Conservation (phyloP, 2,113 vertebrate species). For the Sylvilagus bachmani region DNA sequence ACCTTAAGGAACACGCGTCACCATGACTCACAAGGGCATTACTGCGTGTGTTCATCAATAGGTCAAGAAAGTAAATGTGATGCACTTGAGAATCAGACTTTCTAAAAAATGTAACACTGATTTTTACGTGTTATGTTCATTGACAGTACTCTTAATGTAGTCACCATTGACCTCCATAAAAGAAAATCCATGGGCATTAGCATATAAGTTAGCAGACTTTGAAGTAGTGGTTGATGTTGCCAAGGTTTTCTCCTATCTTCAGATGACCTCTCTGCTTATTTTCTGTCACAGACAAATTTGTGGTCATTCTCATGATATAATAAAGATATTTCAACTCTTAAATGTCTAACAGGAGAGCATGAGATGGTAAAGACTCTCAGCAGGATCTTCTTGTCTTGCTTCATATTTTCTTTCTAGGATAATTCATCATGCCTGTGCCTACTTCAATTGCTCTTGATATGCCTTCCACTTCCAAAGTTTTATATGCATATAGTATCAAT, state of each 20-base stretch:
- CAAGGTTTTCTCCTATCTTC: not conserved
- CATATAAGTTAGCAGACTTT: not conserved
- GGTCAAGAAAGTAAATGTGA: not conserved
- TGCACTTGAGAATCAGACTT: not conserved
- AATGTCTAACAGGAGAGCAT: not conserved
- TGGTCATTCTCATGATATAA: not conserved
- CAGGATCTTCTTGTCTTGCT: not conserved
- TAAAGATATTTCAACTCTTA: not conserved
- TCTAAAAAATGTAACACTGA: not conserved
- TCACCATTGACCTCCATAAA: not conserved
- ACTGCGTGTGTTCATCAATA: not conserved
- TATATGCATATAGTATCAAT: not conserved
- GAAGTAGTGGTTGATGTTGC: not conserved
- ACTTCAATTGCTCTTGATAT: not conserved
- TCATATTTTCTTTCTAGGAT: not conserved
- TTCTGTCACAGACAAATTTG: not conserved
- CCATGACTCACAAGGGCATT: not conserved
- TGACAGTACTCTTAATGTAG: not conserved
- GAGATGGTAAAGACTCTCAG: not conserved
- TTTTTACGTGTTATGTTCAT: not conserved
- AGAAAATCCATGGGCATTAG: not conserved
- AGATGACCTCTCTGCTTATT: not conserved
- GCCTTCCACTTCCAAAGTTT: not conserved
- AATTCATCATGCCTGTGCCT: not conserved
- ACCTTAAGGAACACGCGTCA: constrained; percentile 7